phyloP scores from a whole-genome alignment of 2,797 vertebrate species.

The Cossypha caffra region DNA sequence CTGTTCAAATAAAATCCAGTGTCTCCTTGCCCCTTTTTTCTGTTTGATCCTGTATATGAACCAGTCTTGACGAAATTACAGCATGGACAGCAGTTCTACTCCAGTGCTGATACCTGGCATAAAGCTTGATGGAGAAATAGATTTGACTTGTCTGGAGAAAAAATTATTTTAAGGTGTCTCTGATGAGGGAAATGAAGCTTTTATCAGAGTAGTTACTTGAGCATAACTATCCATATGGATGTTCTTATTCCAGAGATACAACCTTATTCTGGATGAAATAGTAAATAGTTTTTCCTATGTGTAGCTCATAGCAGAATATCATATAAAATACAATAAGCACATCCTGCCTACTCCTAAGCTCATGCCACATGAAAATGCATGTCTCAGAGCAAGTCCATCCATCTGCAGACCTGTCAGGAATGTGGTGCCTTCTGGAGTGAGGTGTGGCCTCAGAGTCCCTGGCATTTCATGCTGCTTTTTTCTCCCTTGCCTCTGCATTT shows the following conservation, averaged over 20 bases:
- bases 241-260: background rate
- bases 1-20: background rate
- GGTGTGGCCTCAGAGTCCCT: background rate
- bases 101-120: background rate
- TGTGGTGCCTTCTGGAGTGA: background rate
- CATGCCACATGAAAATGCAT: background rate
- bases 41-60: background rate
- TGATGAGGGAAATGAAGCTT: background rate
- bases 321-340: fast-evolving
- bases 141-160: background rate
- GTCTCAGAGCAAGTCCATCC: background rate
- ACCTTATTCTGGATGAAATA: background rate
- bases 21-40: background rate
- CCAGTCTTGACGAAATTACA: background rate
- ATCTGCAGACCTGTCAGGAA: background rate
- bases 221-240: background rate
- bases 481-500: background rate
- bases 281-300: background rate
- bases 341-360: background rate
- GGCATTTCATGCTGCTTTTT: background rate
- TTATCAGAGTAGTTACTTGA: background rate
- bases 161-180: background rate
- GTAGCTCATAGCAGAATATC: background rate
- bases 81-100: background rate
- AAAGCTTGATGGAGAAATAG: background rate